Base-by-base conservation (phyloP, 2,888 invertebrate genomes). In the Pristionchus maxplancki region DNA sequence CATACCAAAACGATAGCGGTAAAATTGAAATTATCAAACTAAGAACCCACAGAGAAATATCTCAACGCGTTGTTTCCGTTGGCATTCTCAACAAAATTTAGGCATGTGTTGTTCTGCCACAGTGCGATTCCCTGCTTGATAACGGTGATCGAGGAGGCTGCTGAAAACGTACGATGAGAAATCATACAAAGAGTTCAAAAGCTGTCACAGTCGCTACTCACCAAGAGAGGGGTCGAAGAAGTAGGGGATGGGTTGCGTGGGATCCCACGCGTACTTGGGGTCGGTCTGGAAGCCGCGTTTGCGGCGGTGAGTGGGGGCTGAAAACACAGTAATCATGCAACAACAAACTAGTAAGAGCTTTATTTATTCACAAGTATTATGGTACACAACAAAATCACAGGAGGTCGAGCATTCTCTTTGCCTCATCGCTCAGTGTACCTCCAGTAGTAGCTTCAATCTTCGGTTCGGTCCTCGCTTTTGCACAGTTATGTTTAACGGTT, bases 261-360 rank as follows among this genome's bases (percentile, higher is more conserved):
- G 48, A 24, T 67, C 50, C 86, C 86, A 87, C 8, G 71, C 67
- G 50, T 87, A 87, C 34, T 71, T 67, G 5, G 71, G 86, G 28
- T 87, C 71, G 4, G 86, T 87, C 71, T 87, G 86, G 34, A 48
- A 87, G 20, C 86, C 86, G 31, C 86, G 44, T 34, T 87, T 87
- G 17, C 48, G 40, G 24, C 86, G 86, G 17, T 3, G 44, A 3
- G 31, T 37, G 11, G 53, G 28, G 1, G 78, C 44, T 44, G 34
- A 11, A 20, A 37, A 15, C 0, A 58, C 58, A 58, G 24, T 58
- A 5, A 58, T 58, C 20, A 58, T 9, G 58, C 58, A 58, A 58
- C 17, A 24, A 58, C 20, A 58, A 9, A 58, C 4, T 58, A 5
- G 58, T 9, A 15, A 24, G 17, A 15, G 24, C 58, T 5, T 24